Evolutionary conservation across 1,140 invertebrate genomes (phyloP).

Genomic region (Tenebrio molitor): DNA sequence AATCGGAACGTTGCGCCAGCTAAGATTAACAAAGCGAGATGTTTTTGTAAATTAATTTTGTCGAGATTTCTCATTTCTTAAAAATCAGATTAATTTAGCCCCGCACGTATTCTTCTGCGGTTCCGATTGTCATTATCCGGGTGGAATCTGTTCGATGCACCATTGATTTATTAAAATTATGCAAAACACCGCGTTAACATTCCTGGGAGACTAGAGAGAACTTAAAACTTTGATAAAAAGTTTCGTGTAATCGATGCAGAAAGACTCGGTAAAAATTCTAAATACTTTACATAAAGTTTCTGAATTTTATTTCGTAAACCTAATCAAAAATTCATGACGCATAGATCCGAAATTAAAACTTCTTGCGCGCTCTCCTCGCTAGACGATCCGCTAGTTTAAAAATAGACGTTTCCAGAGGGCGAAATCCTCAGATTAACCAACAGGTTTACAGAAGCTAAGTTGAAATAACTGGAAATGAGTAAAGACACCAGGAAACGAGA

Average conservation of each 20-base stretch:
- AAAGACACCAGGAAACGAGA: background rate
- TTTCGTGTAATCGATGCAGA: slow-evolving; percentile 23
- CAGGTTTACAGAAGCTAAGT: no score
- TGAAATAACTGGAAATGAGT: background rate
- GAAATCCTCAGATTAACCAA: no score
- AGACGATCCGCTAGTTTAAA: no score
- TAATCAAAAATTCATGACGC: slow-evolving; percentile 26
- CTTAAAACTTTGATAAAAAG: slow-evolving; percentile 32
- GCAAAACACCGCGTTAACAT: slow-evolving; percentile 16
- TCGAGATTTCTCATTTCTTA: no score
- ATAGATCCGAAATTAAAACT: slow-evolving; percentile 16
- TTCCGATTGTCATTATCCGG: no score
- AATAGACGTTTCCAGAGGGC: no score
- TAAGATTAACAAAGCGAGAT: no score
- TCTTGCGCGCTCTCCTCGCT: background rate
- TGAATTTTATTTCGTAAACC: slow-evolving; percentile 9
- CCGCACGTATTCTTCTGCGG: no score
- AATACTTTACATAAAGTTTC: slow-evolving; percentile 13
- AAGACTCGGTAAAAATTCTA: slow-evolving; percentile 35
- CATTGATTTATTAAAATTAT: slow-evolving; percentile 35
- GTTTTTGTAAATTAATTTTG: no score
- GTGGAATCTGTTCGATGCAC: background rate
- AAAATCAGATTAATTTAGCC: no score
- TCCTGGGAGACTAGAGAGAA: slow-evolving; percentile 16
- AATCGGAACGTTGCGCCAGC: no score